phyloP scores from a whole-genome alignment of 2,888 invertebrate genomes.

The Nasonia oneida region DNA sequence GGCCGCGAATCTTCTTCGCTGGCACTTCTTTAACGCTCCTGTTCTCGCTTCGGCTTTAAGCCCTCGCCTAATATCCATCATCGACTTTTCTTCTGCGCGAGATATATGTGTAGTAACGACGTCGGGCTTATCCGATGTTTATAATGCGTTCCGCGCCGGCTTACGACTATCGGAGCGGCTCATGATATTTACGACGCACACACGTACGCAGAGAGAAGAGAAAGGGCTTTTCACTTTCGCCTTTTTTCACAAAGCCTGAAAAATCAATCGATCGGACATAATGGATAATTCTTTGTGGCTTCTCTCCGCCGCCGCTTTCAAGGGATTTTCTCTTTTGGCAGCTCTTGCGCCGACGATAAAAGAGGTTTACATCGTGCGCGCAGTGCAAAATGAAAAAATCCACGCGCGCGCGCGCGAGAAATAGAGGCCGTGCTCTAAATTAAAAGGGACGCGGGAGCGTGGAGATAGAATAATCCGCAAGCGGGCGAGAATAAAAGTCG shows the following conservation, averaged over 20 bases:
- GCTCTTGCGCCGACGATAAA: not conserved
- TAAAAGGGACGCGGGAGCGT: not conserved
- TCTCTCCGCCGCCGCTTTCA: not conserved
- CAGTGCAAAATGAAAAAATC: not conserved
- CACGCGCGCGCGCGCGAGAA: not conserved
- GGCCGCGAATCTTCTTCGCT: not conserved
- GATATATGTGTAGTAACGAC: slow-evolving; percentile 4
- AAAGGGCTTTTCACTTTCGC: not conserved
- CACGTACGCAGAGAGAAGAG: not conserved
- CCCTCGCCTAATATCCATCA: slow-evolving; percentile 3
- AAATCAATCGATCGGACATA: slow-evolving; percentile 16
- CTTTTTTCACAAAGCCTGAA: not conserved
- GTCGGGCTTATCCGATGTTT: slow-evolving; percentile 15
- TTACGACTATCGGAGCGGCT: not conserved
- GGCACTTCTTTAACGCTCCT: slow-evolving; percentile 12
- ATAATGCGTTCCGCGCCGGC: not conserved
- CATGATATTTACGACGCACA: not conserved
- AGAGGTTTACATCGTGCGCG: not conserved
- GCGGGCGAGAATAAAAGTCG: not conserved
- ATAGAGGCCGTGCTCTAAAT: not conserved
- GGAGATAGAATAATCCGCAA: not conserved
- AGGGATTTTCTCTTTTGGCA: not conserved
- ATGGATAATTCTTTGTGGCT: slow-evolving; percentile 5
- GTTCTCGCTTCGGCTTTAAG: slow-evolving; percentile 10
- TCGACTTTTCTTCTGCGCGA: not conserved